Evolutionary conservation across 2,888 invertebrate genomes (phyloP).

Genomic region (Philaethria dido): DNA sequence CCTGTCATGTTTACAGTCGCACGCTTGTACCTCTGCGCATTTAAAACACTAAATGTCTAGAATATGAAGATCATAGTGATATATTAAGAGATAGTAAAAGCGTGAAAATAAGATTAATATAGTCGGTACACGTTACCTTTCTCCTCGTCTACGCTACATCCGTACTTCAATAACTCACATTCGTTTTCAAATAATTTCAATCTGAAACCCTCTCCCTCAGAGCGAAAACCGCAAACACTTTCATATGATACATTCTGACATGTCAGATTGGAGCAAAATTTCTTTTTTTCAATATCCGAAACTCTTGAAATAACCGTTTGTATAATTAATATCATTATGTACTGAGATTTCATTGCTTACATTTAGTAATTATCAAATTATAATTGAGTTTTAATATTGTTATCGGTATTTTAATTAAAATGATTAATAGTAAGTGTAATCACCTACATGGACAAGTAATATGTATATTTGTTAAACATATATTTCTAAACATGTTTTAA

Average conservation of each 20-base stretch:
- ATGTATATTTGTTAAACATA: no score
- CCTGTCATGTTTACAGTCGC: no score
- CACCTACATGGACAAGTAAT: no score
- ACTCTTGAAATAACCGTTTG: constrained; percentile 11
- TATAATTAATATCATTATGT: constrained; percentile 28
- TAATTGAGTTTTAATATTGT: neutral
- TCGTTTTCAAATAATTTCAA: constrained; percentile 63
- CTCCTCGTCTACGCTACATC: constrained; percentile 55
- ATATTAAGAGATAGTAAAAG: no score
- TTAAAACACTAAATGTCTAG: no score
- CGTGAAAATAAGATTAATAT: neutral
- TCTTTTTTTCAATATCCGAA: constrained; percentile 46
- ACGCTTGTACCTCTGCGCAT: no score
- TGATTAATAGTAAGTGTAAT: neutral
- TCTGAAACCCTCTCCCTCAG: constrained; percentile 50
- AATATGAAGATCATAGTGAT: no score
- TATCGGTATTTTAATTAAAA: neutral
- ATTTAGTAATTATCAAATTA: neutral
- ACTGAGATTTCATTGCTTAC: constrained; percentile 27
- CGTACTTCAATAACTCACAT: constrained; percentile 62
- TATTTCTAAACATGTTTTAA: no score
- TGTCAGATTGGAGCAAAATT: constrained; percentile 55
- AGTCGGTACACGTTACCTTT: constrained; percentile 49
- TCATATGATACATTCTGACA: constrained; percentile 48
- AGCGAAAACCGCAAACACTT: constrained; percentile 60